Evolutionary conservation across 1,140 invertebrate species (phyloP).

Genomic region (Planococcus citri): DNA sequence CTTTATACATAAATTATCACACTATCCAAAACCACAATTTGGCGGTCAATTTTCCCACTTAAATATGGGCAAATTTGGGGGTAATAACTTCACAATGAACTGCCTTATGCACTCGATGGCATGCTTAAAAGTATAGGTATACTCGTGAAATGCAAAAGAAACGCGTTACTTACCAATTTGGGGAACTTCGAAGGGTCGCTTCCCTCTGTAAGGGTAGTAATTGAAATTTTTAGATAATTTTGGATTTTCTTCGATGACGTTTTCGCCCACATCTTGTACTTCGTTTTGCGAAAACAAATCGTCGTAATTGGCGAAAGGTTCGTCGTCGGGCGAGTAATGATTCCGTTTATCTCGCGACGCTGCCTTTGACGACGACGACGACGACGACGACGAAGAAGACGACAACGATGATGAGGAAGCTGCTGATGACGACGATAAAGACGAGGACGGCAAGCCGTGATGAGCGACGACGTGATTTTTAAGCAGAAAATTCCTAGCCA

Average conservation of each 20-base stretch:
- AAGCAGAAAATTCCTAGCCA: neutral
- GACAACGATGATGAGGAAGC: neutral
- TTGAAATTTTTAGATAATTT: constrained; percentile 10
- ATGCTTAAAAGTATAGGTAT: too few species aligned
- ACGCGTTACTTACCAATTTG: constrained; percentile 16
- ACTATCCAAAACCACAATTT: too few species aligned
- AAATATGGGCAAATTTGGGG: too few species aligned
- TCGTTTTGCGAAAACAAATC: neutral
- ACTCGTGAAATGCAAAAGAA: too few species aligned
- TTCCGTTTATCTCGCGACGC: neutral
- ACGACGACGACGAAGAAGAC: too few species aligned
- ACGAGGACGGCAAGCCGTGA: too few species aligned
- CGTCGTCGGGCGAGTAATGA: neutral
- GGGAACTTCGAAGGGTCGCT: constrained; percentile 12
- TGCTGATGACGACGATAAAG: neutral
- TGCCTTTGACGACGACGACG: neutral
- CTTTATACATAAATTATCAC: too few species aligned
- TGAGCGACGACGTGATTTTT: neutral
- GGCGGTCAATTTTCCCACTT: too few species aligned
- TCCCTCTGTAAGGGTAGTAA: constrained; percentile 12
- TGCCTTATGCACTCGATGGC: too few species aligned
- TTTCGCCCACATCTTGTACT: neutral
- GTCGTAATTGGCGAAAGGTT: neutral
- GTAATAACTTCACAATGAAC: too few species aligned
- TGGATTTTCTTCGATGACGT: constrained; percentile 13